Conservation (phyloP, 2,797 vertebrate species). For the Lacerta viridis region DNA sequence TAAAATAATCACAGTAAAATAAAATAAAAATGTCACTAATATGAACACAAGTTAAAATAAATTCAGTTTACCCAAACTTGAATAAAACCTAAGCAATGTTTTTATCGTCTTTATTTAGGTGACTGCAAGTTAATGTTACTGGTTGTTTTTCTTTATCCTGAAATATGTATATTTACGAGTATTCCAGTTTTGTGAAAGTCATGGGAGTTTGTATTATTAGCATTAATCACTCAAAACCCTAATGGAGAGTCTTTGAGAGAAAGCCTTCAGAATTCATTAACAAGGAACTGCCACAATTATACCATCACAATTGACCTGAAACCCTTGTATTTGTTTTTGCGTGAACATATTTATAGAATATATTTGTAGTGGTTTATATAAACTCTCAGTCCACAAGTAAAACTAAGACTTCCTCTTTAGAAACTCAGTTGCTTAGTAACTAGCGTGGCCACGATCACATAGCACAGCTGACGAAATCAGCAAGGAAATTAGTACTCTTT, state of each 20-base stretch:
- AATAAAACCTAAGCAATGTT: not conserved
- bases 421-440: conserved; percentile 39
- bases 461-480: conserved; percentile 29
- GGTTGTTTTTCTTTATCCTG: not conserved
- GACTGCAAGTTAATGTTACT: not conserved
- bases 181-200: not conserved
- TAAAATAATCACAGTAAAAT: no score
- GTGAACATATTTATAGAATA: not conserved
- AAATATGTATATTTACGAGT: not conserved
- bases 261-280: not conserved
- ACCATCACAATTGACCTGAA: not conserved
- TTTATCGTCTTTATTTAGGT: not conserved
- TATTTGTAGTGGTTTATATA: conserved; percentile 23
- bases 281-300: not conserved
- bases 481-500: conserved; percentile 35
- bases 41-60: no score
- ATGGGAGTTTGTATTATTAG: not conserved
- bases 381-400: conserved; percentile 10
- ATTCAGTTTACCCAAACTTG: no score
- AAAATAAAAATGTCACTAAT: no score
- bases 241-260: not conserved
- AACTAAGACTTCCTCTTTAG: conserved; percentile 9
- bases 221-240: conserved; percentile 1
- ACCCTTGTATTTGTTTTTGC: conserved; percentile 7
- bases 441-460: conserved; percentile 8